Evolutionary conservation across 2,888 invertebrate genomes (phyloP).

Genomic region (Lycocerus yunnanus): DNA sequence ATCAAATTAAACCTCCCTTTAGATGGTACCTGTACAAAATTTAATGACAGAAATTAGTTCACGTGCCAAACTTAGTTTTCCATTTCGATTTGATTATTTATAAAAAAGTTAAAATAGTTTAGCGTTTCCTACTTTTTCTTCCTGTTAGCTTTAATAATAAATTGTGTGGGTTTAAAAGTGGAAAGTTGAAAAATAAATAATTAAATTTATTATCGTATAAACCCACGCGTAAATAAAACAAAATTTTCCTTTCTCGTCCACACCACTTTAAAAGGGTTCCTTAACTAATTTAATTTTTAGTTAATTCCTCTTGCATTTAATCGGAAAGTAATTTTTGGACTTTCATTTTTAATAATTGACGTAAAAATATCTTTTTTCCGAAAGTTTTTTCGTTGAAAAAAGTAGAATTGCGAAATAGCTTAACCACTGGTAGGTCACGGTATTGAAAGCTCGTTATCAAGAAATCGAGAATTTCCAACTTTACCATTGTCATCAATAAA

Average conservation of each 20-base stretch:
- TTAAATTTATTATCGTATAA: not conserved
- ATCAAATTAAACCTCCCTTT: not conserved
- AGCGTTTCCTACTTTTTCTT: not conserved
- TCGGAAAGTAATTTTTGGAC: not conserved
- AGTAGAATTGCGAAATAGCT: slow-evolving; percentile 45
- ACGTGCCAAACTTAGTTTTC: not conserved
- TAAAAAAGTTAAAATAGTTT: not conserved
- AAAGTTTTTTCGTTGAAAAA: slow-evolving; percentile 14
- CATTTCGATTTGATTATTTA: not conserved
- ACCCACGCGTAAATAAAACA: not conserved
- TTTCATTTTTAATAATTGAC: not conserved
- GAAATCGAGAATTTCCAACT: slow-evolving; percentile 20
- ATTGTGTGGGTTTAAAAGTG: not conserved
- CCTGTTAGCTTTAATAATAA: not conserved
- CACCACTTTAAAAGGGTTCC: not conserved
- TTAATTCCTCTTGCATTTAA: not conserved
- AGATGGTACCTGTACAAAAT: not conserved
- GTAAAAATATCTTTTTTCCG: not conserved
- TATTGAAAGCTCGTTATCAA: slow-evolving; percentile 48
- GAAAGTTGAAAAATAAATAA: not conserved
- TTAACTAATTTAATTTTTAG: not conserved
- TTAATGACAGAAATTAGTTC: not conserved
- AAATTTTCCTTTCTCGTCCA: not conserved
- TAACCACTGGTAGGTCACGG: slow-evolving; percentile 50
- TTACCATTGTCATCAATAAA: slow-evolving; percentile 18